Conservation (phyloP, 2,797 vertebrate genomes). For the Cuniculus paca region DNA sequence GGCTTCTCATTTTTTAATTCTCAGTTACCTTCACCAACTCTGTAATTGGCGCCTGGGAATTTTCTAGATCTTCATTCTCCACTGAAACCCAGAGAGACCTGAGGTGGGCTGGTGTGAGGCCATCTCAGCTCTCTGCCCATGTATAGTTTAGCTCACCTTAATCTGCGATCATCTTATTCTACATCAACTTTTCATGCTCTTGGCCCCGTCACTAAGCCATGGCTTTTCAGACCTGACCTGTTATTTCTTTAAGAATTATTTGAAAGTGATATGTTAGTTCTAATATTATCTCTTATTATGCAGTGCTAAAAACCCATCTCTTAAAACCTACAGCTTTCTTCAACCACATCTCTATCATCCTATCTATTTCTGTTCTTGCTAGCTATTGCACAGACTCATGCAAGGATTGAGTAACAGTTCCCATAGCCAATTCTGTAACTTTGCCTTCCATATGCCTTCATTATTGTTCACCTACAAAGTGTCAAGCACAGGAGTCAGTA, state of each 20-base stretch:
- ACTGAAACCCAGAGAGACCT: not conserved
- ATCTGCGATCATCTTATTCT: not conserved
- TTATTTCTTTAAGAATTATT: not conserved
- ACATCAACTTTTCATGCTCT: not conserved
- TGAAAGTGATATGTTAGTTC: not conserved
- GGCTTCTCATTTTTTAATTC: not conserved
- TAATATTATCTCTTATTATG: not conserved
- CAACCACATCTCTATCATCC: not conserved
- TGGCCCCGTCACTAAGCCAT: not conserved
- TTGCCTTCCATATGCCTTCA: not conserved
- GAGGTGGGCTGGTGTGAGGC: not conserved
- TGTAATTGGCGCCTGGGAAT: not conserved
- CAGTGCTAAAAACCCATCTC: not conserved
- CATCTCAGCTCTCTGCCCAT: not conserved
- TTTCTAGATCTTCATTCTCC: not conserved
- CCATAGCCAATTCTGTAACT: not conserved
- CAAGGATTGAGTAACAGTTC: not conserved
- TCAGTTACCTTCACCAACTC: not conserved
- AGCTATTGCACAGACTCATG: not conserved
- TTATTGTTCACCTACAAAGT: not conserved
- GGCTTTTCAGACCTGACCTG: not conserved
- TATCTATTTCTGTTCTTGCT: not conserved
- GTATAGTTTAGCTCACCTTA: not conserved
- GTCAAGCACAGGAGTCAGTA: not conserved
- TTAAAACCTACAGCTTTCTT: slow-evolving; percentile 4